Evolutionary conservation across 2,797 vertebrate genomes (phyloP), one percentile per base, ranked within the genome.

Genomic region (Anisognathus igniventris): DNA sequence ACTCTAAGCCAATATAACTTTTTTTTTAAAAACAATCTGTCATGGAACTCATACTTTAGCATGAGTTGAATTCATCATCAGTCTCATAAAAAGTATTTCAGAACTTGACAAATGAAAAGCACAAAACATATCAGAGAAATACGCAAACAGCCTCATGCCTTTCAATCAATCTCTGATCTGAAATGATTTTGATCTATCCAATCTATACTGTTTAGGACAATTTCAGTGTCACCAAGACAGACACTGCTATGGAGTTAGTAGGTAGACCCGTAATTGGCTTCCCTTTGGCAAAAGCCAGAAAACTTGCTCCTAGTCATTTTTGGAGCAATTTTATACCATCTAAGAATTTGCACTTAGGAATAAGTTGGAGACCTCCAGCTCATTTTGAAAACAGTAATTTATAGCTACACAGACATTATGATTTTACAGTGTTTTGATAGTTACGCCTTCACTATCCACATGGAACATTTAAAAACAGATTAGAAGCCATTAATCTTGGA

Each of bases 341-440:
- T 75, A 92, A 95, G 80, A 90, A 95, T 91, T 76, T 95, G 91
- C 90, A 96, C 90, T 95, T 70, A 66, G 56, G 58, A 94, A 86
- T 64, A 94, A 96, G 77, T 93, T 96, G 88, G 83, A 96, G 95
- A 96, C 96, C 96, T 96, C 92, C 66, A 94, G 93, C 86, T 95
- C 90, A 44, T 94, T 90, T 88, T 94, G 80, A 94, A 96, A 95
- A 94, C 88, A 93, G 94, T 92, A 96, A 96, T 96, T 96, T 95
- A 96, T 95, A 96, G 90, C 92, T 93, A 54, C 92, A 93, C 80
- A 95, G 94, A 93, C 94, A 95, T 96, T 96, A 94, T 93, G 92
- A 95, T 94, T 94, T 96, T 96, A 95, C 86, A 95, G 80, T 96
- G 95, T 96, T 96, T 96, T 96, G 95, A 96, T 96, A 96, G 95